Conservation (phyloP, 2,113 vertebrate species). For the Corvus moneduloides region DNA sequence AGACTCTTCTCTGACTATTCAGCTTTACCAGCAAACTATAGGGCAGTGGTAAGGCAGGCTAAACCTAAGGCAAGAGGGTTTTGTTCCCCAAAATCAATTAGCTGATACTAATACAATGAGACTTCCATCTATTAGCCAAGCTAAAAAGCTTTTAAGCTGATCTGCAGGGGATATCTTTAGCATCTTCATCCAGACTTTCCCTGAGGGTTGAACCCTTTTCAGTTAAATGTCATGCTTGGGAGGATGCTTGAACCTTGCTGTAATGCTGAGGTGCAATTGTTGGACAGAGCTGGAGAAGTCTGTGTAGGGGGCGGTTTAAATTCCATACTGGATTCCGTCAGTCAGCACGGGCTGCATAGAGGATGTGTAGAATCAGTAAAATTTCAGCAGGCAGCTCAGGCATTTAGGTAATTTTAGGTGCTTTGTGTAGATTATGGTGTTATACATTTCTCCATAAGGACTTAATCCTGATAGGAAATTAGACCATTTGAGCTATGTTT, state of each 20-base stretch:
- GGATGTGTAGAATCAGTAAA: background rate
- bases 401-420: background rate
- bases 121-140: background rate
- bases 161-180: constrained; percentile 19
- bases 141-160: constrained; percentile 34
- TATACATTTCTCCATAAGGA: background rate
- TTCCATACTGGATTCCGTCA: background rate
- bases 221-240: background rate
- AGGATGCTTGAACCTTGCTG: background rate
- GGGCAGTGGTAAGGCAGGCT: background rate
- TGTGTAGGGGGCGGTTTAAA: background rate
- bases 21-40: background rate
- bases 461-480: background rate
- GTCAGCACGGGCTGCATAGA: background rate
- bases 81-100: constrained; percentile 23
- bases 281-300: background rate
- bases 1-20: background rate
- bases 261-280: background rate
- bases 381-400: background rate
- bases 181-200: constrained; percentile 19
- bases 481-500: background rate
- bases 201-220: background rate
- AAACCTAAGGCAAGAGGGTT: background rate
- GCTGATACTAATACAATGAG: background rate
- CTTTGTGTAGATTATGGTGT: background rate